A percentile compares a stretch with the other conserved stretches of the same genome.
Evolutionary conservation across 2,888 invertebrate genomes (phyloP).

Genomic region (Pogonocherus hispidulus): DNA sequence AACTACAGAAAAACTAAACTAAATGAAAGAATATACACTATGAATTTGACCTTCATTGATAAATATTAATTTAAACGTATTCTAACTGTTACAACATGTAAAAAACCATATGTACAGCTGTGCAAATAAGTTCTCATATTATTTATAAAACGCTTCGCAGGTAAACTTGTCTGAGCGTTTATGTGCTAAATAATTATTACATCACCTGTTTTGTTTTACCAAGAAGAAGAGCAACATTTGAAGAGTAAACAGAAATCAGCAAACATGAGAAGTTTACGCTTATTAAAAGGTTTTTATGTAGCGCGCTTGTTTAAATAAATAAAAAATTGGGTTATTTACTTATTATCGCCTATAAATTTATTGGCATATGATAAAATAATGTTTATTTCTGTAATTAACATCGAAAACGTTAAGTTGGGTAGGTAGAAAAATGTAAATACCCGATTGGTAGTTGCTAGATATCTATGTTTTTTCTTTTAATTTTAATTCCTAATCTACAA

Average conservation of each 20-base stretch:
- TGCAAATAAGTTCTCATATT: slow-evolving; percentile 7
- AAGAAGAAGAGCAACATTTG: neutral
- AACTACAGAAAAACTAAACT: slow-evolving; percentile 6
- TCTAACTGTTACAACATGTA: slow-evolving; percentile 26
- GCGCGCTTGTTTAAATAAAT: neutral
- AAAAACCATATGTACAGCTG: slow-evolving; percentile 20
- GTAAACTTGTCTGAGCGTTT: slow-evolving; percentile 6
- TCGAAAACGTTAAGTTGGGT: too few species aligned
- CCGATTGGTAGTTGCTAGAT: too few species aligned
- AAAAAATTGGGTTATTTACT: neutral
- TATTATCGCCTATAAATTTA: neutral
- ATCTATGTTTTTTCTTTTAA: too few species aligned
- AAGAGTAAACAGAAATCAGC: slow-evolving; percentile 1
- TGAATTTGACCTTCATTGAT: slow-evolving; percentile 23
- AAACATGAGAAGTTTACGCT: neutral
- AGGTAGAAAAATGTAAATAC: too few species aligned
- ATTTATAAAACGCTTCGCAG: neutral
- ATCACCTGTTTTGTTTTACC: slow-evolving; percentile 17
- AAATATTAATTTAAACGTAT: slow-evolving; percentile 22
- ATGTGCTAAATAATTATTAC: slow-evolving; percentile 9
- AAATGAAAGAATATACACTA: slow-evolving; percentile 13
- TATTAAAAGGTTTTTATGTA: too few species aligned
- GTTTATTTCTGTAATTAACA: neutral
- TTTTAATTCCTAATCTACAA: too few species aligned
- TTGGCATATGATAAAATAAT: neutral